phyloP scores from a whole-genome alignment of 2,797 vertebrate species.

The Mus minutoides region DNA sequence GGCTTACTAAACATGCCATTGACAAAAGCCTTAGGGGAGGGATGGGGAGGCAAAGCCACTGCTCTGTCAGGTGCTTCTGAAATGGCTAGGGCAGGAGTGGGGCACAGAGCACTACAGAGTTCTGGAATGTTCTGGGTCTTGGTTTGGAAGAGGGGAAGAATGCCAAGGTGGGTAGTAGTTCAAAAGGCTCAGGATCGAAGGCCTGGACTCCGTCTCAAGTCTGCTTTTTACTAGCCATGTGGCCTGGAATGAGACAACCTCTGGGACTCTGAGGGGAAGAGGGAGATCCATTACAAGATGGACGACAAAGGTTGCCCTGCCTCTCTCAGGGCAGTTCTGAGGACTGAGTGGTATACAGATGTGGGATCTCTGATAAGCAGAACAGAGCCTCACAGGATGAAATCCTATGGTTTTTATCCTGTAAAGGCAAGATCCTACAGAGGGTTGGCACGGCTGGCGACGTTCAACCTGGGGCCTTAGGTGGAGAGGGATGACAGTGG shows the following conservation, averaged over 20 bases:
- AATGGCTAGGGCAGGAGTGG: not conserved
- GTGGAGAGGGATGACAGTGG: not conserved
- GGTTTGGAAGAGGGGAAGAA: no score
- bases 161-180: rapidly evolving
- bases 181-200: not conserved
- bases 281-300: not conserved
- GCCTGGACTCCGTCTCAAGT: not conserved
- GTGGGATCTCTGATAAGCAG: not conserved
- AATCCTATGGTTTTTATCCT: not conserved
- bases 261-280: not conserved
- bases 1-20: rapidly evolving
- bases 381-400: rapidly evolving
- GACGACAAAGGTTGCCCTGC: not conserved
- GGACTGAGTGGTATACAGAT: not conserved
- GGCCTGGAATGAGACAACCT: not conserved
- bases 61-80: no score
- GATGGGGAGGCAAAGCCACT: not conserved
- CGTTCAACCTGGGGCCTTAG: not conserved
- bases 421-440: not conserved
- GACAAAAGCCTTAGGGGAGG: not conserved
- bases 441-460: not conserved
- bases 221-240: not conserved
- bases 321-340: not conserved
- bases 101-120: rapidly evolving
- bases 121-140: not conserved